Percentiles rank a stretch among this genome's conserved stretches.
phyloP scores from a whole-genome alignment of 2,888 invertebrate species.

The Amphipoea lucens region DNA sequence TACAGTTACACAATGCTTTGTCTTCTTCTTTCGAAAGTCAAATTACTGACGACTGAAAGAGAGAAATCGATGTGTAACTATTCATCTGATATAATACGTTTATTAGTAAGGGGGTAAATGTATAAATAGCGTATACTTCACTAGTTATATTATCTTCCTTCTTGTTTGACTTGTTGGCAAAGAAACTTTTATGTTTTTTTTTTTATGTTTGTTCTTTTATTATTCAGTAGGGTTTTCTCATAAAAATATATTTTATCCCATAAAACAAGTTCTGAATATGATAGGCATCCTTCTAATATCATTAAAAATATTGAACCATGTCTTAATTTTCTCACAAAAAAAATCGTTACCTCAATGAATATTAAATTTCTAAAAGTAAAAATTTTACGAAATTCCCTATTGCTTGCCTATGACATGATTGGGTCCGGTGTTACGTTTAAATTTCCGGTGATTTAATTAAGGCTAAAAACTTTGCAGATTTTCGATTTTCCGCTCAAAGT shows the following conservation, averaged over 20 bases:
- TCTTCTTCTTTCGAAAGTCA: no score
- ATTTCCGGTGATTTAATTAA: constrained; percentile 59
- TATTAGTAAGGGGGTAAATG: not conserved
- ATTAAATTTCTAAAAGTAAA: constrained; percentile 28
- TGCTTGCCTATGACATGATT: constrained; percentile 23
- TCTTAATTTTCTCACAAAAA: constrained; percentile 5
- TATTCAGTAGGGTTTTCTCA: not conserved
- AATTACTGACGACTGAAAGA: no score
- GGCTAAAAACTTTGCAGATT: constrained; percentile 35
- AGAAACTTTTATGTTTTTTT: not conserved
- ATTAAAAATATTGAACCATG: not conserved
- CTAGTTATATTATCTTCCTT: not conserved
- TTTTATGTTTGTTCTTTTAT: not conserved
- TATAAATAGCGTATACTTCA: not conserved
- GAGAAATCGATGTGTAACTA: no score
- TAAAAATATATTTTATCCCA: not conserved
- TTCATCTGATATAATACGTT: no score
- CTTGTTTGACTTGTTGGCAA: not conserved
- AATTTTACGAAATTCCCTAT: constrained; percentile 4
- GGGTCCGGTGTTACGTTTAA: constrained; percentile 49
- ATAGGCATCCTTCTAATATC: not conserved
- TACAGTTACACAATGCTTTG: no score
- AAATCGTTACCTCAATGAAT: constrained; percentile 12
- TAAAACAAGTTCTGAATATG: not conserved
- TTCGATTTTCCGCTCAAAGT: constrained; percentile 31